These are phyloP conservation scores for Antennarius maculatus DNA, from an alignment of 2,797 vertebrate genomes.

Conservation along the genomic window DNA sequence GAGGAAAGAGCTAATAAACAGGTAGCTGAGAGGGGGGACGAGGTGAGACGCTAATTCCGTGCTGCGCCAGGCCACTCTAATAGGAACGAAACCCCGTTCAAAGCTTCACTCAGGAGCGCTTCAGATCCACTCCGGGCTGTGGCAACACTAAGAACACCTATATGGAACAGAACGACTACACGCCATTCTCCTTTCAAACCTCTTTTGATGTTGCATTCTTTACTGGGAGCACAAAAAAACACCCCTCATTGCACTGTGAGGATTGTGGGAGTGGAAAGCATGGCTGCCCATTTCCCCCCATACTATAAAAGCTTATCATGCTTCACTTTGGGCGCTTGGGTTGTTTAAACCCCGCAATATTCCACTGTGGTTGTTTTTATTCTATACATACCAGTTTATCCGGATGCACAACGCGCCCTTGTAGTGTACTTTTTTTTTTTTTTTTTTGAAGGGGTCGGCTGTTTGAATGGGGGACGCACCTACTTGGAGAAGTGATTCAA, in stretches of 20 bases:
- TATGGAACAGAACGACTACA: slow-evolving; percentile 38
- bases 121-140: slow-evolving; percentile 41
- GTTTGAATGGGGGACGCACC: slow-evolving; percentile 73
- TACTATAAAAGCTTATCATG: slow-evolving; percentile 80
- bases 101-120: slow-evolving; percentile 52
- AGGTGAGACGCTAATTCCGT: slow-evolving; percentile 85
- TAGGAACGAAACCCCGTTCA: slow-evolving; percentile 65
- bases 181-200: slow-evolving; percentile 61
- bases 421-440: slow-evolving; percentile 31
- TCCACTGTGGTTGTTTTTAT: slow-evolving; percentile 39
- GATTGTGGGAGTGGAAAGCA: slow-evolving; percentile 86
- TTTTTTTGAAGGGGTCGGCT: slow-evolving; percentile 12
- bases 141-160: slow-evolving; percentile 55
- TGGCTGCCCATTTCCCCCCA: slow-evolving; percentile 84
- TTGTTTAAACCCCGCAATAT: slow-evolving; percentile 45
- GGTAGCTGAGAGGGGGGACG: slow-evolving; percentile 86
- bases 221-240: slow-evolving; percentile 58
- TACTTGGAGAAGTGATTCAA: slow-evolving; percentile 76
- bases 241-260: slow-evolving; percentile 71
- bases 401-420: slow-evolving; percentile 16
- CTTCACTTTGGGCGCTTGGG: slow-evolving; percentile 75
- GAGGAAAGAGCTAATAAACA: slow-evolving; percentile 89
- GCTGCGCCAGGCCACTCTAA: slow-evolving; percentile 83
- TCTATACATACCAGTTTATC: slow-evolving; percentile 28
- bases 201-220: slow-evolving; percentile 76